Evolutionary conservation across 1,140 invertebrate species (phyloP).

Genomic region (Drosophila arizonae): DNA sequence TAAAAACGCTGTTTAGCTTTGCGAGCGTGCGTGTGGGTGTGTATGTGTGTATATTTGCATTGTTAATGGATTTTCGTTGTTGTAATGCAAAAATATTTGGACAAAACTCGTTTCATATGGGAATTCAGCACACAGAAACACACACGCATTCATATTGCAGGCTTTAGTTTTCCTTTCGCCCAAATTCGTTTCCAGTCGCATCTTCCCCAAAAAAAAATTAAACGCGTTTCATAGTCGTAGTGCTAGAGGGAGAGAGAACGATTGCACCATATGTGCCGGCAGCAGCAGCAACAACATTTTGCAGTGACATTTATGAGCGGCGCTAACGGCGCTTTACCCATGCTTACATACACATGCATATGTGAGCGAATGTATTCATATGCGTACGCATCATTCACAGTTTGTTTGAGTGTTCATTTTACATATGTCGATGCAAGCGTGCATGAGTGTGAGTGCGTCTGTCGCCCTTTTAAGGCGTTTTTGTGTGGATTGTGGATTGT

Average conservation of each 20-base stretch:
- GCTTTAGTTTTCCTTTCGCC: conserved; percentile 25
- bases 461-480: conserved; percentile 27
- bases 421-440: conserved; percentile 6
- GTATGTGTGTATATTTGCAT: conserved; percentile 34
- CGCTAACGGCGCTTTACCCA: conserved; percentile 66
- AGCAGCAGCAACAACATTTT: conserved; percentile 38
- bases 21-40: background rate
- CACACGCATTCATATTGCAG: conserved; percentile 24
- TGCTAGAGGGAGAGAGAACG: conserved; percentile 10
- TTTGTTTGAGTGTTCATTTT: conserved; percentile 11
- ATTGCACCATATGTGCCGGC: conserved; percentile 52
- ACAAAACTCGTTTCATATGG: conserved; percentile 59
- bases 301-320: conserved; percentile 78
- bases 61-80: conserved; percentile 34
- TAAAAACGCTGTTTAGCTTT: conserved; percentile 38
- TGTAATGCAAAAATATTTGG: conserved; percentile 67
- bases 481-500: conserved; percentile 2
- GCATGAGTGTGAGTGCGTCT: background rate
- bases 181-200: conserved; percentile 26
- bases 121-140: conserved; percentile 14
- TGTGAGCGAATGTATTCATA: conserved; percentile 4
- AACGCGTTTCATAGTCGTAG: conserved; percentile 9
- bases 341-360: conserved; percentile 22
- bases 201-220: conserved; percentile 9
- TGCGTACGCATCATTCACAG: conserved; percentile 37